Percentiles rank a stretch among this genome's conserved stretches.
Evolutionary conservation across 2,113 vertebrate species (phyloP).

Genomic region (Lophura nycthemera): DNA sequence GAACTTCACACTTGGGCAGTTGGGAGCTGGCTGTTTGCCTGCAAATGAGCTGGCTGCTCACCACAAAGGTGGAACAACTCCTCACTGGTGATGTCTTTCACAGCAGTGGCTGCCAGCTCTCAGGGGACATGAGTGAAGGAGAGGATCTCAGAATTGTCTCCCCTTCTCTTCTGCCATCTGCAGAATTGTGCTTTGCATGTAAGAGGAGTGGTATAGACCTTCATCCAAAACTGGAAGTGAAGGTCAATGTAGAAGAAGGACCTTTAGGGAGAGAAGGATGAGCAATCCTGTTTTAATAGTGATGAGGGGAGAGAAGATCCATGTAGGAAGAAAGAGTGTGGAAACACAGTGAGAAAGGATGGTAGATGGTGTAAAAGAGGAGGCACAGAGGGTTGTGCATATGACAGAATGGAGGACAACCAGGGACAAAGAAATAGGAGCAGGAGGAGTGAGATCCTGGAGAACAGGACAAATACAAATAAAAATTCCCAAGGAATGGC

Average conservation of each 20-base stretch:
- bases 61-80: not conserved
- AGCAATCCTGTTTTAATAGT: not conserved
- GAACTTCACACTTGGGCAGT: conserved; percentile 63
- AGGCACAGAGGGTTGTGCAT: not conserved
- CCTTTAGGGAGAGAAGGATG: not conserved
- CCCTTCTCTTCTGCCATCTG: not conserved
- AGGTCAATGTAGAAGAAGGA: not conserved
- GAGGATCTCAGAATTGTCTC: not conserved
- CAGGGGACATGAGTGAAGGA: not conserved
- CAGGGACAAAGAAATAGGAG: conserved; percentile 7
- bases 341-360: not conserved
- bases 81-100: not conserved
- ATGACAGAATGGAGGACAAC: not conserved
- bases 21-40: conserved; percentile 55
- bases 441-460: not conserved
- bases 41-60: not conserved
- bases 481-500: not conserved
- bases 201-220: not conserved
- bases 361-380: not conserved
- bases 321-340: not conserved
- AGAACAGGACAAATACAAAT: not conserved
- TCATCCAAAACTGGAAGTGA: not conserved
- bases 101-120: conserved; percentile 1
- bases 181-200: not conserved
- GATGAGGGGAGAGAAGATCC: not conserved